Conservation (phyloP, 2,888 invertebrate species). For the Antheraea yamamai region DNA sequence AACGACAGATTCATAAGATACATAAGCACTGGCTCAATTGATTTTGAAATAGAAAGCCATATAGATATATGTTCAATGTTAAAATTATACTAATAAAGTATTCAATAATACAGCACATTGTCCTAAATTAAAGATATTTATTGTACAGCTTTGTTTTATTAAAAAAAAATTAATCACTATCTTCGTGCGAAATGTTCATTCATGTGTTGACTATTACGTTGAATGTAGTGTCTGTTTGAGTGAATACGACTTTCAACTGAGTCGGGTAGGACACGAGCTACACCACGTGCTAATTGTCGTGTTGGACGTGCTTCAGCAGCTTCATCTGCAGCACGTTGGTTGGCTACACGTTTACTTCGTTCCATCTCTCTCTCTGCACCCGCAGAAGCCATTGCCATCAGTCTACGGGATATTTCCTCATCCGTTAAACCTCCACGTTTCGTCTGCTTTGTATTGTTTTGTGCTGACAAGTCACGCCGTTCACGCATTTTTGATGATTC, state of each 20-base stretch:
- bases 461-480: background rate
- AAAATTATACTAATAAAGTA: background rate
- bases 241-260: constrained; percentile 92
- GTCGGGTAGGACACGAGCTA: constrained; percentile 82
- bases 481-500: constrained; percentile 26
- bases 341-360: constrained; percentile 84
- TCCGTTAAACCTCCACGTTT: constrained; percentile 46
- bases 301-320: constrained; percentile 53
- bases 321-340: constrained; percentile 82
- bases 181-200: constrained; percentile 91
- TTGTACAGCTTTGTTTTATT: constrained; percentile 18
- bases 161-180: constrained; percentile 45
- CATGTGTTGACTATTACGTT: constrained; percentile 90
- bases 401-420: constrained; percentile 82
- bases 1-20: background rate
- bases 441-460: background rate
- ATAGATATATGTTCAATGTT: background rate
- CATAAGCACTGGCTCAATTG: background rate
- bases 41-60: background rate
- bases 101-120: constrained; percentile 29
- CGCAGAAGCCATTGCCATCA: constrained; percentile 91
- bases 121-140: constrained; percentile 30
- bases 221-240: constrained; percentile 94
- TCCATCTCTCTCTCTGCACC: constrained; percentile 87
- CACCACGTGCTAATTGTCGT: constrained; percentile 84